A percentile compares a stretch with the other conserved stretches of the same genome.
Conservation (phyloP, 2,888 invertebrate species). For the Sarcophaga subvicina region DNA sequence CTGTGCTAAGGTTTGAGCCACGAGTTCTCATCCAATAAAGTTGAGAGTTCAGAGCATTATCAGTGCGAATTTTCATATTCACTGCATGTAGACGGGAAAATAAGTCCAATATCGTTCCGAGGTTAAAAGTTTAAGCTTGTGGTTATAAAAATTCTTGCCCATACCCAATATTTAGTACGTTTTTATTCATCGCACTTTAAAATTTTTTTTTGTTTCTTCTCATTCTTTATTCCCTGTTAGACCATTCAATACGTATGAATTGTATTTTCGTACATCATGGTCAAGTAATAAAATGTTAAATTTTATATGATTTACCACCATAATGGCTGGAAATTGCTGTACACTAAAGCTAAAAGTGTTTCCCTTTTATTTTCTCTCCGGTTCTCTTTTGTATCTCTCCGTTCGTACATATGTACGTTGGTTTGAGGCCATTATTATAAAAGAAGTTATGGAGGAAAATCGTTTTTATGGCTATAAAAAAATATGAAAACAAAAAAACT, state of each 20-base stretch:
- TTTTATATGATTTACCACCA: slow-evolving; percentile 64
- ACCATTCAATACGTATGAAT: slow-evolving; percentile 39
- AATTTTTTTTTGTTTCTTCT: background rate
- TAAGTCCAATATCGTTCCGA: too few relatives aligned
- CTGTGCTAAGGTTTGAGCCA: too few relatives aligned
- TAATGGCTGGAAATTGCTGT: slow-evolving; percentile 47
- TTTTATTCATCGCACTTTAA: background rate
- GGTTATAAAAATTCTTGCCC: too few relatives aligned
- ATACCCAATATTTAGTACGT: slow-evolving; percentile 15
- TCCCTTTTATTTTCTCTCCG: background rate
- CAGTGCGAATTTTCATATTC: too few relatives aligned
- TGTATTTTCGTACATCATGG: slow-evolving; percentile 51
- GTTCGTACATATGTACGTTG: background rate
- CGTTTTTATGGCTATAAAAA: background rate
- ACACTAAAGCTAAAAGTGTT: background rate
- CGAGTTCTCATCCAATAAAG: too few relatives aligned
- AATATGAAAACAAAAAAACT: too few relatives aligned
- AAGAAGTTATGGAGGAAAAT: background rate
- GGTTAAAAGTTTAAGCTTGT: too few relatives aligned
- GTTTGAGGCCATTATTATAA: background rate
- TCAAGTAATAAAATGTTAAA: slow-evolving; percentile 67
- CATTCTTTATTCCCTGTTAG: slow-evolving; percentile 38
- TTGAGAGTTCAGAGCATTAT: too few relatives aligned
- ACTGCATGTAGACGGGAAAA: too few relatives aligned
- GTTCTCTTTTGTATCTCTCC: background rate